Evolutionary conservation across 2,797 vertebrate species (phyloP).

Genomic region (Luscinia luscinia): DNA sequence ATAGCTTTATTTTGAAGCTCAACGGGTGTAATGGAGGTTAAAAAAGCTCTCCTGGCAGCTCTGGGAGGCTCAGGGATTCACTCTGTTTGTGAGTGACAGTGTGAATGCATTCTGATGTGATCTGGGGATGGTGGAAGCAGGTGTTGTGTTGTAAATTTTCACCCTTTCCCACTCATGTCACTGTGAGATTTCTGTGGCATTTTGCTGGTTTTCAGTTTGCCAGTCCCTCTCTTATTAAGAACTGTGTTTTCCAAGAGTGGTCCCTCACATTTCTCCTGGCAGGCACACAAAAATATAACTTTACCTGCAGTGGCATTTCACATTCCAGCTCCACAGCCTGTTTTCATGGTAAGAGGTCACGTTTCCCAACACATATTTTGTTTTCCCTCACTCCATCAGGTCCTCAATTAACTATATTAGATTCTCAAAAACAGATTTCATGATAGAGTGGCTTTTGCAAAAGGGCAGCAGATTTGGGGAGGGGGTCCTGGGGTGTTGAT

Average conservation of each 20-base stretch:
- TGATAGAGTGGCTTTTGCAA: not conserved
- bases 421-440: not conserved
- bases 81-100: not conserved
- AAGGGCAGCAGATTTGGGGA: not conserved
- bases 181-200: not conserved
- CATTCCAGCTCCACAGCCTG: not conserved
- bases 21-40: not conserved
- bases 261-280: not conserved
- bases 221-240: not conserved
- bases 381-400: not conserved
- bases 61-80: not conserved
- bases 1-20: not conserved
- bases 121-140: not conserved
- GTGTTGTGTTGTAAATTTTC: not conserved
- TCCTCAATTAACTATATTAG: not conserved
- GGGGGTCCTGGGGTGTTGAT: rapidly evolving
- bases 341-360: rapidly evolving
- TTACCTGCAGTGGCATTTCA: not conserved
- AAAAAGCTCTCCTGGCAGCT: not conserved
- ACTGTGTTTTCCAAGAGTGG: not conserved
- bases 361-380: rapidly evolving
- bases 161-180: not conserved
- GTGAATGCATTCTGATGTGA: not conserved
- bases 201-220: not conserved
- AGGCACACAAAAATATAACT: not conserved